Base-by-base conservation (phyloP, 1,140 invertebrate genomes). In the Ctenoplectra terminalis region DNA sequence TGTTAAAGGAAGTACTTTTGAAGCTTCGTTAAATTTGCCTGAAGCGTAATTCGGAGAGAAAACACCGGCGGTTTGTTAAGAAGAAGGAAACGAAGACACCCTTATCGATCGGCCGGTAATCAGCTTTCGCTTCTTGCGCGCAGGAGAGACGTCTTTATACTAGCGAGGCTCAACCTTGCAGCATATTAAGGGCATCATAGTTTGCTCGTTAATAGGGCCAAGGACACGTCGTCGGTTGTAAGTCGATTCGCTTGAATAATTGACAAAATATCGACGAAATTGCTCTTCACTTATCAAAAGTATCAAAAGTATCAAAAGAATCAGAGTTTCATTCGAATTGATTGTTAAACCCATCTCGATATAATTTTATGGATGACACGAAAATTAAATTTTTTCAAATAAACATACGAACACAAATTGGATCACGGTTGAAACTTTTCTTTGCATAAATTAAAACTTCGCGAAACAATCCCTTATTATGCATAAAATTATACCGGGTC, bases 101-200 rank as follows among this genome's bases (percentile, higher is more conserved):
- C 43, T 58, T 80, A 83, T 83, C 69, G 83, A 85, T 81, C 64
- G 50, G n/a, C n/a, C 23, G 20, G 29, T 71, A 81, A 85, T 81
- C 70, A 85, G 71, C 83, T 84, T 84, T 75, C 73, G 56, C 83
- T 86, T 74, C 52, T 56, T 54, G 46, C 60, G 34, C 29, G 61
- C 52, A 61, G 37, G 17, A 58, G 69, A 54, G 50, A 50, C 46
- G 77, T 60, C 43, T 72, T 84, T 52, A 46, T 26, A 54, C 43
- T 20, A 43, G 23, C 37, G 17, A 50, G 23, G 34, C 13, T 71
- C 26, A 64, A 81, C 82, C 84, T 86, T 86, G 71, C n/a, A n/a
- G 11, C n/a, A 70, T 31, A 76, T 84, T 81, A 85, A 84, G 37
- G 64, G 46, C 61, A 58, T 40, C 37, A 46, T 71, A 66, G 71